Percentiles rank a stretch among this genome's conserved stretches.
Evolutionary conservation across 1,140 invertebrate species (phyloP).

Genomic region (Doryteuthis pealeii): DNA sequence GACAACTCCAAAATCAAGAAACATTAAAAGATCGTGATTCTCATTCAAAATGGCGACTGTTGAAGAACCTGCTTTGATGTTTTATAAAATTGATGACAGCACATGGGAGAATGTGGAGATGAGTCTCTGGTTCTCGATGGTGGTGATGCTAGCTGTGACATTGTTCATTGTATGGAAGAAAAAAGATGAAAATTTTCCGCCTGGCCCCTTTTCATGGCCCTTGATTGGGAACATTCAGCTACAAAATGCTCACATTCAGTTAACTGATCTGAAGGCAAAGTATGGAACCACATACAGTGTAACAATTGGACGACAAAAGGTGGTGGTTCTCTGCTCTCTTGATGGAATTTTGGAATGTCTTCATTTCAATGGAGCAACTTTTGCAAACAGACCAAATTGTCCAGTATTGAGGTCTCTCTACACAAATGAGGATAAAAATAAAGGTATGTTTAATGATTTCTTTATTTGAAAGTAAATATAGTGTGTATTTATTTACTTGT

Average conservation of each 20-base stretch:
- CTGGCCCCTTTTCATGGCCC: slow-evolving; percentile 35
- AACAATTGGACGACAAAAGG: slow-evolving; percentile 31
- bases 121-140: not conserved
- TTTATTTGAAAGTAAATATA: no score
- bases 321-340: slow-evolving; percentile 41
- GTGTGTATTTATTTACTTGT: no score
- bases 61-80: not conserved
- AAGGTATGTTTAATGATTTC: no score
- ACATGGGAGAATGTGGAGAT: slow-evolving; percentile 3
- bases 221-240: slow-evolving; percentile 37
- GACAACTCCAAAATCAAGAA: no score
- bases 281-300: slow-evolving; percentile 47
- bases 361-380: slow-evolving; percentile 22
- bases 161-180: slow-evolving; percentile 9
- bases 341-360: slow-evolving; percentile 41
- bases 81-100: not conserved
- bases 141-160: not conserved
- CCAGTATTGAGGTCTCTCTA: not conserved
- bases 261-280: slow-evolving; percentile 38
- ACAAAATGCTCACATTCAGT: slow-evolving; percentile 35
- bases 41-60: not conserved
- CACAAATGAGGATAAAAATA: not conserved
- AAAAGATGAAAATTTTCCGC: slow-evolving; percentile 28
- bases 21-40: no score
- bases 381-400: slow-evolving; percentile 33